Conservation (phyloP, 2,797 vertebrate species). For the Protosalanx chinensis region DNA sequence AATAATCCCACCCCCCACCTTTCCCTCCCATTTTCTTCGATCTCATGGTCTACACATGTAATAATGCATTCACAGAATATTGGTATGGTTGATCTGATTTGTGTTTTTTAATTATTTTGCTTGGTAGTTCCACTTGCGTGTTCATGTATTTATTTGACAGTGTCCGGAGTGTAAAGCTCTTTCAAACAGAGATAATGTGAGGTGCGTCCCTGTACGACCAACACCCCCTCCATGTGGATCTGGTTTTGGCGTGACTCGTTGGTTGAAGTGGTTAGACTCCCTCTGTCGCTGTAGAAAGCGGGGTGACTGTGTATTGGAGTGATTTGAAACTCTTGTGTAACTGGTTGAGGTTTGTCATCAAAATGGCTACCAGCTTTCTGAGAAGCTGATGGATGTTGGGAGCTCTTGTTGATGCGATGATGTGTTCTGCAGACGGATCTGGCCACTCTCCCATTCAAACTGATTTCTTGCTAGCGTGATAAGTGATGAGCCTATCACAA, state of each 20-base stretch:
- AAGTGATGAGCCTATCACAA: too few species aligned
- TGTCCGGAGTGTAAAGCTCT: constrained; percentile 43
- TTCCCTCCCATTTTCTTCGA: constrained; percentile 35
- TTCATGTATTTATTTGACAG: constrained; percentile 60
- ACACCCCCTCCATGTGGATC: constrained; percentile 15
- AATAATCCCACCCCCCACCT: constrained; percentile 3
- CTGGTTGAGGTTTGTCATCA: not conserved
- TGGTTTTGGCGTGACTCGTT: constrained; percentile 22
- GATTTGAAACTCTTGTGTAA: not conserved
- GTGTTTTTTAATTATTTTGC: constrained; percentile 46
- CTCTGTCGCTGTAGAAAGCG: constrained; percentile 4
- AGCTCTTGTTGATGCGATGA: too few species aligned
- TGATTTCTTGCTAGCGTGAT: not conserved
- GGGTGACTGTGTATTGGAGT: constrained; percentile 15
- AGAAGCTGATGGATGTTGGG: too few species aligned
- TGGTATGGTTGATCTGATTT: constrained; percentile 42
- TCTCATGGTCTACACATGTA: constrained; percentile 33
- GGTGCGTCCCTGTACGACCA: constrained; percentile 22
- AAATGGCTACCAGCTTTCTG: not conserved
- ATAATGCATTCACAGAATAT: constrained; percentile 51
- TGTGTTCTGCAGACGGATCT: not conserved
- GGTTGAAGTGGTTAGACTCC: constrained; percentile 43
- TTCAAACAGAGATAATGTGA: constrained; percentile 37
- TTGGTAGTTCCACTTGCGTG: constrained; percentile 33
- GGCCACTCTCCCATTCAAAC: constrained; percentile 5